A percentile compares a stretch with the other conserved stretches of the same genome.
Evolutionary conservation across 2,797 vertebrate species (phyloP).

Genomic region (Halcyon chelicuti): DNA sequence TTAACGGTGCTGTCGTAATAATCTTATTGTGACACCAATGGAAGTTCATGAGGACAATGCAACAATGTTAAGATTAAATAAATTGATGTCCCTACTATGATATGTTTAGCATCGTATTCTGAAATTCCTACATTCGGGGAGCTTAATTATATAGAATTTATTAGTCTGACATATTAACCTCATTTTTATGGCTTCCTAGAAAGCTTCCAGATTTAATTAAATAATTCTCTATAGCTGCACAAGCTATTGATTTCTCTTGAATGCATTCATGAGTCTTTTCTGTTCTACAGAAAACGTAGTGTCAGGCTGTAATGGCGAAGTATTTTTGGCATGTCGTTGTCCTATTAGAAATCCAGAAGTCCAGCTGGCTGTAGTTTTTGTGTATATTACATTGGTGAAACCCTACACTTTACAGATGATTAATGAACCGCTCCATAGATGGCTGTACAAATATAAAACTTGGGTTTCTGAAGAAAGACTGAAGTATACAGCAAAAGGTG

Average conservation of each 20-base stretch:
- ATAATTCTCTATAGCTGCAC: constrained; percentile 51
- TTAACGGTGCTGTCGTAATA: constrained; percentile 73
- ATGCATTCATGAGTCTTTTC: constrained; percentile 53
- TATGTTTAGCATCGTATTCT: constrained; percentile 61
- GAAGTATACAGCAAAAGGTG: background rate
- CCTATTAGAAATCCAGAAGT: background rate
- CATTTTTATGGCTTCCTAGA: constrained; percentile 62
- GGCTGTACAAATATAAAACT: background rate
- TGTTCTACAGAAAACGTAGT: background rate
- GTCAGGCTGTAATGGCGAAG: constrained; percentile 12
- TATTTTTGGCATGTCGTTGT: background rate
- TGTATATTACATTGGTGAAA: background rate
- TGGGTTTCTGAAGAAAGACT: background rate
- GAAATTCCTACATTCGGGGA: constrained; percentile 67
- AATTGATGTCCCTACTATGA: constrained; percentile 66
- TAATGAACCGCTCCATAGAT: background rate
- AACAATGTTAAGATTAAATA: constrained; percentile 76
- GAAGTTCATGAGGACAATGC: constrained; percentile 70
- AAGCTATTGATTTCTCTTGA: constrained; percentile 54
- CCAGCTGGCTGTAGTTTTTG: background rate
- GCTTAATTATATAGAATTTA: constrained; percentile 71
- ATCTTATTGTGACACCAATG: constrained; percentile 69
- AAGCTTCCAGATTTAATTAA: constrained; percentile 67
- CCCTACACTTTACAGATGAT: background rate
- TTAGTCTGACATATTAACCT: constrained; percentile 74